Conservation (phyloP, 1,140 invertebrate species). For the Temnothorax nylanderi region DNA sequence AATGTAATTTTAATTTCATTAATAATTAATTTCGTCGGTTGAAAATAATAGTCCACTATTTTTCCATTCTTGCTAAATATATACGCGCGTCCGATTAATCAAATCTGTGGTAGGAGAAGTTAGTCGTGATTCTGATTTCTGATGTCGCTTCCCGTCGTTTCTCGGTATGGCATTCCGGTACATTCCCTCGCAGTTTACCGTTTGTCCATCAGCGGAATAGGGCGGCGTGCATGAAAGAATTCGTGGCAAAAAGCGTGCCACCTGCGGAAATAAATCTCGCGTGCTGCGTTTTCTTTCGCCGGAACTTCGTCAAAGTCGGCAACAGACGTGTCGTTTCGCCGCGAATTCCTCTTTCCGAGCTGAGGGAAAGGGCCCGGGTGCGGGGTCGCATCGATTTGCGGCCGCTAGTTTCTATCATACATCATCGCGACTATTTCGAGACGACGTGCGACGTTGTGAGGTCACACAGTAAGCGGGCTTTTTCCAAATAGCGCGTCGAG, state of each 20-base stretch:
- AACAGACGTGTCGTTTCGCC: slow-evolving; percentile 55
- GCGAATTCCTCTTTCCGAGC: not conserved
- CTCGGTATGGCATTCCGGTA: not conserved
- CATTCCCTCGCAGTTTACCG: slow-evolving; percentile 3
- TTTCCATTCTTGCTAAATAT: not conserved
- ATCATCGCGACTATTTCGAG: slow-evolving; percentile 40
- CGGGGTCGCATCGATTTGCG: slow-evolving; percentile 22
- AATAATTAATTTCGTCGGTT: slow-evolving; percentile 15
- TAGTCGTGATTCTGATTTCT: not conserved
- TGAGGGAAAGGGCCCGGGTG: not conserved
- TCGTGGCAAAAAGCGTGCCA: slow-evolving; percentile 34
- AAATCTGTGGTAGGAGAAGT: not conserved
- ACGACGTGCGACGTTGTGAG: not conserved
- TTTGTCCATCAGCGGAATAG: slow-evolving; percentile 31
- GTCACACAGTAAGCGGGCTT: not conserved
- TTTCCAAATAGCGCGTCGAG: slow-evolving; percentile 7
- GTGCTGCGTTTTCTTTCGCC: slow-evolving; percentile 43
- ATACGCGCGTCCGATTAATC: not conserved
- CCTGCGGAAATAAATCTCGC: slow-evolving; percentile 13
- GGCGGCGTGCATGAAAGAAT: slow-evolving; percentile 29
- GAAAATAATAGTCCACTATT: not conserved
- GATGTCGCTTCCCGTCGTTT: not conserved
- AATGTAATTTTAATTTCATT: slow-evolving; percentile 25
- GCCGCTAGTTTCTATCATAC: slow-evolving; percentile 20
- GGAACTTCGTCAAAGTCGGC: slow-evolving; percentile 68